Evolutionary conservation across 2,888 invertebrate genomes (phyloP), one percentile per base, ranked within the genome.

Genomic region (Achlya flavicornis): DNA sequence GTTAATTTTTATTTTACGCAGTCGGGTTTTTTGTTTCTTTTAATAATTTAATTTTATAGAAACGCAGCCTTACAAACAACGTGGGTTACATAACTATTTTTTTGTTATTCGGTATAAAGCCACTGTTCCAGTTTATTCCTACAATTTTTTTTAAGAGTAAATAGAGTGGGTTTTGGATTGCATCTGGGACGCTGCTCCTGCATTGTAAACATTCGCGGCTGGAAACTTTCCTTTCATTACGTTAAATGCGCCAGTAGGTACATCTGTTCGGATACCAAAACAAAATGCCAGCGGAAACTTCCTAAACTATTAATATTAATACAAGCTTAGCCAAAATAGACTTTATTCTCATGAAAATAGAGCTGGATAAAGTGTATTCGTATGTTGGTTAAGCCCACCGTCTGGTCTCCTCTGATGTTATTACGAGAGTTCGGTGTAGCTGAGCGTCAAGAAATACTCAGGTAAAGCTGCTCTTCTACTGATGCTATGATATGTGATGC

Each of bases 401-500:
- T 53, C 53, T 53, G 53, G 53, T 53, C 48, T 48, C 64, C 53
- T 19, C 63, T 46, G 61, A 65, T 64, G 61, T 66, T 64, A 68
- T 62, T 63, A 65, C 59, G 61, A 64, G 62, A 61, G 65, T 63
- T 61, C 10, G 16, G 62, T 26, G 35, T 41, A 10, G 53, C 53
- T 53, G 19, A 53, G 19, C 62, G 57, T 33, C 57, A 38, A 14
- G 57, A 26, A 57, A 33, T 57, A 35, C 26, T 16, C 16, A 16
- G 48, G 16, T 5, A 48, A n/a, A 16, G 46, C 16, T 16, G 10
- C 8, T 19, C 19, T n/a, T 19, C 4, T 19, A 53, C 53, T 16
- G 16, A n/a, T 6, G 41, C 41, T 12, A 16, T 16, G 48, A 48
- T 48, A 48, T 8, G 48, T 3, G n/a, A 16, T 0, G 41, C 41